Evolutionary conservation across 2,113 vertebrate genomes (phyloP).

Genomic region (mouse (Mus musculus)): GRCm39 chr10:15703001-15703500

Average conservation of each 20-base stretch:
- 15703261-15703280: not conserved
- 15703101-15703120: not conserved
- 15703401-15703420: not conserved
- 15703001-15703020: no score
- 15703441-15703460: not conserved
- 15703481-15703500: not conserved
- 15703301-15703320: not conserved
- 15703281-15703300: not conserved
- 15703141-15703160: not conserved
- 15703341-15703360: not conserved
- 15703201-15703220: not conserved
- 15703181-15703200: not conserved
- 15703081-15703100: fast-evolving
- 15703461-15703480: not conserved
- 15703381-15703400: not conserved
- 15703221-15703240: not conserved
- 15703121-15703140: not conserved
- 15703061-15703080: not conserved
- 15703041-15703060: not conserved
- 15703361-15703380: not conserved
- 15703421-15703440: not conserved
- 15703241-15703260: not conserved
- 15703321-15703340: not conserved
- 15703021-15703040: no score
- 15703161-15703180: not conserved